Percentiles rank a stretch among this genome's conserved stretches.
Evolutionary conservation across 2,113 vertebrate genomes (phyloP).

Genomic region (Burhinus oedicnemus): DNA sequence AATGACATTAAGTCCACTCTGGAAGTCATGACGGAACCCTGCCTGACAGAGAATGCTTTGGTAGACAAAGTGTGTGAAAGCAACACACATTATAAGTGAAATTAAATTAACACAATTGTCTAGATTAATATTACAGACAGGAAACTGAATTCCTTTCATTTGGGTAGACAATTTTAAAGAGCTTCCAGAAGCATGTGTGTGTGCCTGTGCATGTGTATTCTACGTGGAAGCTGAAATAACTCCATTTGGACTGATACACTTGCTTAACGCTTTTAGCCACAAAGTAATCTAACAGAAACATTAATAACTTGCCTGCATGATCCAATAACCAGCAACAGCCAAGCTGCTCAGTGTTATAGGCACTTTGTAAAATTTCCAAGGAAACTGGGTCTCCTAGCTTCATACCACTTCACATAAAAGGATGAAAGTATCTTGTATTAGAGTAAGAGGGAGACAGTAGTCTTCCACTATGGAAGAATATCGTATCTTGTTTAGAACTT

Average conservation of each 20-base stretch:
- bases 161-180: not conserved
- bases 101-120: not conserved
- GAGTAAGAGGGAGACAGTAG: not conserved
- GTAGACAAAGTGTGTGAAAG: not conserved
- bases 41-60: not conserved
- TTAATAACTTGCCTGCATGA: not conserved
- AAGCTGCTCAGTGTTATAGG: not conserved
- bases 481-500: not conserved
- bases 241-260: not conserved
- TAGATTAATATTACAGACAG: not conserved
- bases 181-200: not conserved
- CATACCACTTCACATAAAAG: not conserved
- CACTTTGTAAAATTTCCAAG: not conserved
- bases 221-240: not conserved
- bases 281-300: not conserved
- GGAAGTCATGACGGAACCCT: not conserved
- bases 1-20: not conserved
- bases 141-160: not conserved
- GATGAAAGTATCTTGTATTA: not conserved
- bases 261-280: not conserved
- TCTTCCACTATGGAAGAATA: not conserved
- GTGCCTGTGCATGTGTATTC: not conserved
- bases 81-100: not conserved
- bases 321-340: not conserved
- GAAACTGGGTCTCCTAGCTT: not conserved